Conservation (phyloP, 2,113 vertebrate species). For the Anarhynchus alexandrinus region DNA sequence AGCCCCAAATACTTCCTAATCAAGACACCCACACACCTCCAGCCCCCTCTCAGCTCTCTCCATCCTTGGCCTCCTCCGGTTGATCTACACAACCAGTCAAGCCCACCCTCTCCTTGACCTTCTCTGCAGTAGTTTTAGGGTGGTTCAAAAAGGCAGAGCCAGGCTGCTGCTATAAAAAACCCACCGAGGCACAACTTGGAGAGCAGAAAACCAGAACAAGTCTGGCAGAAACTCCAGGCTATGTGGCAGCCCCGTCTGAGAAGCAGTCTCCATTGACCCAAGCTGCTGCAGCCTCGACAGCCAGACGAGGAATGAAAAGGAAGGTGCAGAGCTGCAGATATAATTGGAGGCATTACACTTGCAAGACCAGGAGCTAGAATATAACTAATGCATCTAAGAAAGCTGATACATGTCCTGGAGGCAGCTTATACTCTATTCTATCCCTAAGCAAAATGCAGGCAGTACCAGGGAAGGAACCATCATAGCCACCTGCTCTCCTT, state of each 20-base stretch:
- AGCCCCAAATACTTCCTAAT: neutral
- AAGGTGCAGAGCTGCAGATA: neutral
- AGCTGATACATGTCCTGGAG: neutral
- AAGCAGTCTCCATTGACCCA: neutral
- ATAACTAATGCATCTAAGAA: neutral
- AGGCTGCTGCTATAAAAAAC: neutral
- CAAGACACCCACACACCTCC: neutral
- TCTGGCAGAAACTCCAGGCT: neutral
- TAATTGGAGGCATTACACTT: neutral
- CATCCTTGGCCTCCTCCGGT: neutral
- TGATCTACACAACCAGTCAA: neutral
- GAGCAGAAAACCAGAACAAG: neutral
- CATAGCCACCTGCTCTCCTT: neutral
- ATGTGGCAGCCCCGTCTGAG: neutral
- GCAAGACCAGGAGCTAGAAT: neutral
- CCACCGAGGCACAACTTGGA: neutral
- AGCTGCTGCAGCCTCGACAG: neutral
- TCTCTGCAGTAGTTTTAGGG: neutral
- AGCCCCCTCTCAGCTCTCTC: neutral
- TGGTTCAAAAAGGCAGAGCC: neutral
- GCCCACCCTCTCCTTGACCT: neutral
- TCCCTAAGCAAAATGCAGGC: neutral
- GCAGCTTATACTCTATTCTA: neutral
- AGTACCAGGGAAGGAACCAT: neutral
- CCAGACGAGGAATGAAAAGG: neutral